Evolutionary conservation across 2,797 vertebrate genomes (phyloP), one percentile per base, ranked within the genome.

Genomic region (Vespertilio murinus): DNA sequence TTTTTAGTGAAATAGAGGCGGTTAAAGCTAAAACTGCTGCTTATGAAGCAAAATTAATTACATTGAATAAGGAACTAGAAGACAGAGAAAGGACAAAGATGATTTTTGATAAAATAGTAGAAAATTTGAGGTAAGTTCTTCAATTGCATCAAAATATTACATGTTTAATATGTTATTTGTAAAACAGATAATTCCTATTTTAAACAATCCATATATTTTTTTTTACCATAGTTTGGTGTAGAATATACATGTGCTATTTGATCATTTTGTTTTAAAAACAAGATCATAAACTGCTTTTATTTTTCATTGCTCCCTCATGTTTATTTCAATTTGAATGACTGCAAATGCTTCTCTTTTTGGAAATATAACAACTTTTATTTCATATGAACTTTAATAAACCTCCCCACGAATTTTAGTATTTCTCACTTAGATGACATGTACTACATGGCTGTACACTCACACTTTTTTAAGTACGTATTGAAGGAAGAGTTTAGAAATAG

Each of bases 91-190:
- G 88, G 6, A 93, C 93, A 95, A 97, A 9, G 22, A 6, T 16
- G 23, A 2, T 0, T n/a, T 42, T 42, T 11, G 78, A 79, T 11
- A 0, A 82, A 1, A 90, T 1, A 65, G 47, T 97, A 52, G 13
- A 67, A 1, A 22, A 16, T 64, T 61, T 97, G 92, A 94, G 56
- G 96, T 97, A 86, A 94, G 96, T 96, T 54, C 30, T 74, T 92
- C 69, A 69, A 70, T 75, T 47, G 70, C 88, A 59, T 93, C 4
- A 40, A 92, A 89, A 74, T 84, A 33, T 1, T 75, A 82, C 69
- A 14, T 73, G 25, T 38, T 87, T 89, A 61, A 16, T 73, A 30
- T 49, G 16, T 69, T 30, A 45, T 42, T 84, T 67, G 65, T 82
- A 82, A 88, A 86, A 78, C 6, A 86, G 42, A n/a, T 47, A n/a